Evolutionary conservation across 1,140 invertebrate species (phyloP).

Genomic region (Hycleus cichorii): DNA sequence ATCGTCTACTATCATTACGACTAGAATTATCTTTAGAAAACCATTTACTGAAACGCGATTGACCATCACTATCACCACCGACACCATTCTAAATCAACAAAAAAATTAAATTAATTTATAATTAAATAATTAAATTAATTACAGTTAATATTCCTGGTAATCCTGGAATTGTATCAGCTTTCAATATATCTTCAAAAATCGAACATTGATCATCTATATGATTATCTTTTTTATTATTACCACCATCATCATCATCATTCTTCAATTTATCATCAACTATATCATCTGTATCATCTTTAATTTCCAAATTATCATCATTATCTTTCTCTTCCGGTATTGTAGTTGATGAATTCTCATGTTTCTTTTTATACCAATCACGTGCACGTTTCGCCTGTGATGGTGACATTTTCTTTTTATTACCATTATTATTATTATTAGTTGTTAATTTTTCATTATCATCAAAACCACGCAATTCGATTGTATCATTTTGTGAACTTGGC

Average conservation of each 20-base stretch:
- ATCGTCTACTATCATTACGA: constrained; percentile 45
- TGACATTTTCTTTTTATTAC: constrained; percentile 43
- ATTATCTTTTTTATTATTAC: constrained; percentile 38
- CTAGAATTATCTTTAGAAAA: constrained; percentile 45
- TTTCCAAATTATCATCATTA: neutral
- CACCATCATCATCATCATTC: constrained; percentile 2
- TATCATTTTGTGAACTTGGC: constrained; percentile 82
- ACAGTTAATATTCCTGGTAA: constrained; percentile 52
- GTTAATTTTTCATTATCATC: constrained; percentile 52
- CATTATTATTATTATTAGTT: too few relatives aligned
- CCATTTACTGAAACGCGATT: constrained; percentile 54
- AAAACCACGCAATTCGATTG: constrained; percentile 89
- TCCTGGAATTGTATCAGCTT: constrained; percentile 53
- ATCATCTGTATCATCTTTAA: neutral
- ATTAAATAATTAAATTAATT: constrained; percentile 24
- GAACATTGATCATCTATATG: constrained; percentile 43
- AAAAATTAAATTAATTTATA: neutral
- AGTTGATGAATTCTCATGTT: constrained; percentile 1
- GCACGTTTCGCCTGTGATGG: constrained; percentile 42
- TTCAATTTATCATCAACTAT: neutral
- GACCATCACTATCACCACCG: constrained; percentile 38
- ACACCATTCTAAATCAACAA: constrained; percentile 46
- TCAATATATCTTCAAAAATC: constrained; percentile 66
- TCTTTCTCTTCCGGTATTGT: neutral
- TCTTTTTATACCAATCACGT: constrained; percentile 30